phyloP scores from a whole-genome alignment of 1,140 invertebrate species.

The Radopholus similis region DNA sequence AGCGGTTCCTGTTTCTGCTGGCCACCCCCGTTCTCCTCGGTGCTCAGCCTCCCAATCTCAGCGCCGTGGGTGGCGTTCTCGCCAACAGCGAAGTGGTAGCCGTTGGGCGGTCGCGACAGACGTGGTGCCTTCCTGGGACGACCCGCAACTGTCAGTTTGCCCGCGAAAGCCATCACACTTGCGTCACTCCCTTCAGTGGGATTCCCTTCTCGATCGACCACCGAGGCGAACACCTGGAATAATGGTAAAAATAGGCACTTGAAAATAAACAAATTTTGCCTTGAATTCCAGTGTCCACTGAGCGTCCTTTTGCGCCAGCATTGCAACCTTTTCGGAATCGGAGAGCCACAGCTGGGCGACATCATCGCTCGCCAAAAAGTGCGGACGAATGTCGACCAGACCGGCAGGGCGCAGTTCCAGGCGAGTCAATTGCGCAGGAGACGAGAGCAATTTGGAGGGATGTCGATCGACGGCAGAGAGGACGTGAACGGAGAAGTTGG shows the following conservation, averaged over 20 bases:
- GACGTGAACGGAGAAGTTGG: neutral
- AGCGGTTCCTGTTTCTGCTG: neutral
- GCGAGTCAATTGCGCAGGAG: neutral
- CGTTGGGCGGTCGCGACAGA: neutral
- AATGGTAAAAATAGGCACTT: neutral
- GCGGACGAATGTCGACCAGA: slow-evolving; percentile 2
- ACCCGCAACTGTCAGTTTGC: neutral
- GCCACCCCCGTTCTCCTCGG: neutral
- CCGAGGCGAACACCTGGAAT: slow-evolving; percentile 1
- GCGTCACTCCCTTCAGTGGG: neutral
- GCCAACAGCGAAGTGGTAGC: slow-evolving; percentile 5
- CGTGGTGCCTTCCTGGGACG: neutral
- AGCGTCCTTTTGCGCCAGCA: too few species aligned
- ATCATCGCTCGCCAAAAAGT: neutral
- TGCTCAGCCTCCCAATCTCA: neutral
- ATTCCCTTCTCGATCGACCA: neutral
- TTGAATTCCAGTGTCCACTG: neutral
- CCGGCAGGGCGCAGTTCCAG: neutral
- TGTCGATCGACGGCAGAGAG: neutral
- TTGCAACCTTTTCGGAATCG: neutral
- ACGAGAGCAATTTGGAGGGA: neutral
- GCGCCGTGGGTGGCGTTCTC: slow-evolving; percentile 4
- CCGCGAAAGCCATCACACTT: neutral
- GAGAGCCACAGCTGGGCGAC: neutral
- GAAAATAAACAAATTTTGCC: neutral